Conservation (phyloP, 2,888 invertebrate genomes). For the Zygaena filipendulae region DNA sequence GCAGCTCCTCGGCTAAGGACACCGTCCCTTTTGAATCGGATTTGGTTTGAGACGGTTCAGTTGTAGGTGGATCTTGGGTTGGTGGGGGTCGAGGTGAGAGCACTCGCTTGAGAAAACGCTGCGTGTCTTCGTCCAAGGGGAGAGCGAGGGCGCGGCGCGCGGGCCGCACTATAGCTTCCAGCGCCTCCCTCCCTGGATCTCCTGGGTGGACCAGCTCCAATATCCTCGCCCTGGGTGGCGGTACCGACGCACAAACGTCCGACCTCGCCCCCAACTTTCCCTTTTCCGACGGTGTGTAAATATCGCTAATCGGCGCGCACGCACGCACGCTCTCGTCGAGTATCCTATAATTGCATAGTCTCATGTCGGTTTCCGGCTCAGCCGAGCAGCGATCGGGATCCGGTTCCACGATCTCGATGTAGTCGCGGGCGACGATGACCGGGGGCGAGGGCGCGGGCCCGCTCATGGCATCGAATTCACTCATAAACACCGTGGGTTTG, state of each 20-base stretch:
- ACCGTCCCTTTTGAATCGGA: constrained; percentile 19
- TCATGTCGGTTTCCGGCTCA: constrained; percentile 41
- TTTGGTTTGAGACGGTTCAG: constrained; percentile 10
- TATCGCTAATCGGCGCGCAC: constrained; percentile 48
- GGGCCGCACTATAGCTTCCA: constrained; percentile 54
- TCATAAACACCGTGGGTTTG: too few species aligned
- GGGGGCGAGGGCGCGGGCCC: constrained; percentile 27
- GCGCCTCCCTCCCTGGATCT: constrained; percentile 45
- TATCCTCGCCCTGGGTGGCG: constrained; percentile 46
- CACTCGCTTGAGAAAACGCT: constrained; percentile 47
- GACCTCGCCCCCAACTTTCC: constrained; percentile 45
- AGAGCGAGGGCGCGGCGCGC: constrained; percentile 41
- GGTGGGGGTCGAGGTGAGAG: constrained; percentile 39
- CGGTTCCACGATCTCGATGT: constrained; percentile 44
- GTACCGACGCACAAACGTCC: constrained; percentile 37
- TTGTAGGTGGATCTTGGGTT: constrained; percentile 23
- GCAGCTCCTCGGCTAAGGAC: constrained; percentile 51
- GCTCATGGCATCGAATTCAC: constrained; percentile 19
- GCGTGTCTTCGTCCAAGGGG: constrained; percentile 51
- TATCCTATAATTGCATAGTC: constrained; percentile 42
- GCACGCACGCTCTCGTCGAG: constrained; percentile 43
- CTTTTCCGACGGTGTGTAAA: constrained; percentile 40
- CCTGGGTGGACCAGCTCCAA: constrained; percentile 48
- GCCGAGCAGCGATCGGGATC: constrained; percentile 32
- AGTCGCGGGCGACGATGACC: constrained; percentile 23